Conservation (phyloP, 2,797 vertebrate genomes). For the Anniella stebbinsi region DNA sequence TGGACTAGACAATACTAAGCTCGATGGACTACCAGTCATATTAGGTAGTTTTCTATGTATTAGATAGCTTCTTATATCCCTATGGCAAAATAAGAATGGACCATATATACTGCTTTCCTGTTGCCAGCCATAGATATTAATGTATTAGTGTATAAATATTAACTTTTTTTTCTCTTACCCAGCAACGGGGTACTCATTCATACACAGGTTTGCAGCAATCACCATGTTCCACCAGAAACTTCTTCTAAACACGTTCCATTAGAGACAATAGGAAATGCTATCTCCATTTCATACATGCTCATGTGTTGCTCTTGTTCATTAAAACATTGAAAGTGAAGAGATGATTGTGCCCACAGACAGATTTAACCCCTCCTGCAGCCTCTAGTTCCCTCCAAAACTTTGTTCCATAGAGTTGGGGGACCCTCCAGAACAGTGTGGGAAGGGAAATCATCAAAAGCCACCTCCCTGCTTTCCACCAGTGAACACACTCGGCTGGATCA, state of each 20-base stretch:
- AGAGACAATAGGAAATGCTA: background rate
- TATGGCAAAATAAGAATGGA: background rate
- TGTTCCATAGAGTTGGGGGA: no score
- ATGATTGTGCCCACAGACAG: background rate
- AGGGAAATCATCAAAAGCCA: no score
- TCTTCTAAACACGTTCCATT: background rate
- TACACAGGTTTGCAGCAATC: background rate
- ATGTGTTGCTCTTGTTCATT: background rate
- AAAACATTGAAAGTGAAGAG: background rate
- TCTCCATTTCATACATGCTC: background rate
- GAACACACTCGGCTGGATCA: no score
- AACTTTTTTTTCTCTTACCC: background rate
- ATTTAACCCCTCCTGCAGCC: no score
- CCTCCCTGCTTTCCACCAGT: no score
- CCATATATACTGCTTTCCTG: background rate
- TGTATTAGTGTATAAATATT: background rate
- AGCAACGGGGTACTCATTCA: background rate
- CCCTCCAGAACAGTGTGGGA: no score
- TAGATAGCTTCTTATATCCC: background rate
- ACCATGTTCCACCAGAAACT: background rate
- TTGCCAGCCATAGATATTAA: background rate
- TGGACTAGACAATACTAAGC: background rate
- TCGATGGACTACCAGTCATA: background rate
- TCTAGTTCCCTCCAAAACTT: no score
- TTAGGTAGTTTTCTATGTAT: background rate